A percentile compares a stretch with the other conserved stretches of the same genome.
phyloP scores from a whole-genome alignment of 2,113 vertebrate species.

The Vicugna pacos region DNA sequence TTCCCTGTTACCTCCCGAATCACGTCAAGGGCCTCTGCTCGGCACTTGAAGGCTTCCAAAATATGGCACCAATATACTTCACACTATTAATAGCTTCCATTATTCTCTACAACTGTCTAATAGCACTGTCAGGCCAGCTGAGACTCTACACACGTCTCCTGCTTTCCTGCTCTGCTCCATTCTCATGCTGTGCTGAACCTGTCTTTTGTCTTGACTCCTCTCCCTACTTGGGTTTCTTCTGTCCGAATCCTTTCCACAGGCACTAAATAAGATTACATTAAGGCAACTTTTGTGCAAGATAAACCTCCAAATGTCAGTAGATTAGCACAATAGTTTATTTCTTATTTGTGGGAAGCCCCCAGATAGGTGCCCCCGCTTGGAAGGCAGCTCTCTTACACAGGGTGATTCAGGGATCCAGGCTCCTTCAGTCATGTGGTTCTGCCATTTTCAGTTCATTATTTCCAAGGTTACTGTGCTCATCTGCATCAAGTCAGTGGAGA shows the following conservation, averaged over 20 bases:
- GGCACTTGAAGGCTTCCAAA: background rate
- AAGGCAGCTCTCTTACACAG: background rate
- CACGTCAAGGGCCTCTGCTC: background rate
- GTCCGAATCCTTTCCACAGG: background rate
- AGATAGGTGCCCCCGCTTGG: background rate
- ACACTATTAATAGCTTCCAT: background rate
- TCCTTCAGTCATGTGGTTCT: background rate
- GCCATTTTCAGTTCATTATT: background rate
- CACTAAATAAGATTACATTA: background rate
- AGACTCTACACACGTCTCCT: fast-evolving
- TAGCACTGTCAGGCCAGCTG: no score
- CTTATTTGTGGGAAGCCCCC: background rate
- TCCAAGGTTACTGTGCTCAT: background rate
- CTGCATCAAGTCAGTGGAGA: background rate
- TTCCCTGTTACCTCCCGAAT: background rate
- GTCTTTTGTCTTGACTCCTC: background rate
- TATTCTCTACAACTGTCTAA: background rate
- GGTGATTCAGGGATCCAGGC: background rate
- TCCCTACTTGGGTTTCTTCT: background rate
- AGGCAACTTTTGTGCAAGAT: background rate
- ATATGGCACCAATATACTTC: background rate
- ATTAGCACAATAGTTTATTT: background rate
- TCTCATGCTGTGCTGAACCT: background rate
- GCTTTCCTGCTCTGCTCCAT: background rate
- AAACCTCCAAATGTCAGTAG: background rate